A percentile compares a stretch with the other conserved stretches of the same genome.
These are phyloP conservation scores for Drosophila mercatorum DNA, from an alignment of 2,888 invertebrate genomes.

Conservation along the genomic window DNA sequence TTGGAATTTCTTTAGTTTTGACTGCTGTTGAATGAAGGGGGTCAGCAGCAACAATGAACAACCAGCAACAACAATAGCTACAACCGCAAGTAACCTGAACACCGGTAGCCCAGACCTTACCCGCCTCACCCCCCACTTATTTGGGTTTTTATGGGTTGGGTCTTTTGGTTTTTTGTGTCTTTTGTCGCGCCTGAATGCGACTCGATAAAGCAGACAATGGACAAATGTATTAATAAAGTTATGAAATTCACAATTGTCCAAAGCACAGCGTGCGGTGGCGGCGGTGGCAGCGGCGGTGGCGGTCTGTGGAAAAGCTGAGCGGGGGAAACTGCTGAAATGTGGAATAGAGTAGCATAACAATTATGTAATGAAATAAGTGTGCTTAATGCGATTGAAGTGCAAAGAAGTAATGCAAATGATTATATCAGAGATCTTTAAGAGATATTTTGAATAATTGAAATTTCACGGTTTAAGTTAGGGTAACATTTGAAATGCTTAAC, in stretches of 20 bases:
- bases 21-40: constrained; percentile 31
- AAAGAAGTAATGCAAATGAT: constrained; percentile 4
- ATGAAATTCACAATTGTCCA: constrained; percentile 63
- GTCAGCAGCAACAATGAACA: constrained; percentile 20
- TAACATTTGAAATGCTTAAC: neutral
- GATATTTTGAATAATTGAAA: neutral
- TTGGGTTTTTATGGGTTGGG: constrained; percentile 30
- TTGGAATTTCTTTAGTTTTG: constrained; percentile 70
- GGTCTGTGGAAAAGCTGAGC: neutral
- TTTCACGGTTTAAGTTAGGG: neutral
- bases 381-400: constrained; percentile 6
- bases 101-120: constrained; percentile 46
- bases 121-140: too few relatives aligned
- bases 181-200: constrained; percentile 73
- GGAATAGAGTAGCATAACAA: constrained; percentile 8
- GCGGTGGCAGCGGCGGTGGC: too few relatives aligned
- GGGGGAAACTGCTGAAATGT: neutral
- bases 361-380: constrained; percentile 18
- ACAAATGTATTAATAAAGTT: constrained; percentile 76
- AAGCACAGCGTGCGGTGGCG: constrained; percentile 12
- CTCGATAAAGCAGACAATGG: constrained; percentile 63
- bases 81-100: constrained; percentile 46
- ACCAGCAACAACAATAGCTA: constrained; percentile 6
- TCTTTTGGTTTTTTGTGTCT: constrained; percentile 41
- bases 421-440: neutral